Base-by-base conservation (phyloP, 23 tunicate genomes). In the Halocynthia aurantium region DNA sequence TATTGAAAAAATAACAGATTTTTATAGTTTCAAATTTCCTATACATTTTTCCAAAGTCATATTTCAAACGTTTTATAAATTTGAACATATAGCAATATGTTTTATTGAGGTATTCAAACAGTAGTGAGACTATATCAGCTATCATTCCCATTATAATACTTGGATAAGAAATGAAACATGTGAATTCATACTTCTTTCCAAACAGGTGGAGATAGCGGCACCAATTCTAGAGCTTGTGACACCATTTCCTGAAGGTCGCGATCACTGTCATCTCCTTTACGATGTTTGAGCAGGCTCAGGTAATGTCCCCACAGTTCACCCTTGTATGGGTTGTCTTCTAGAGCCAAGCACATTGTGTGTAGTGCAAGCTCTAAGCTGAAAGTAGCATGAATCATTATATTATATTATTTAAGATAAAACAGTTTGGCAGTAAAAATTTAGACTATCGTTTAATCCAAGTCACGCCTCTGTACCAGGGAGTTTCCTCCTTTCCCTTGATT, bases 281-380 rank as follows among this genome's bases (percentile, higher is more conserved):
- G 90, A 8, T 69, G 71, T 52, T 81, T 72, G 17, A 90, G 66
- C 81, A 90, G 12, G 55, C 85, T 82, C 18, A 90, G n/a, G 81
- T 90, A 90, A 40, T 81, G 52, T 18, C 73, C 50, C 97, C 97
- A 90, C 8, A 85, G 64, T 52, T n/a, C 64, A 68, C 83, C 97
- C 10, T 80, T 71, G 13, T 76, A 81, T 22, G 87, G 86, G 66
- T 85, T 77, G 49, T 44, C 56, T 22, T 90, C 97, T 22, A 90
- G 80, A 22, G 90, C 97, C 22, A 90, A 17, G 67, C 97, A 90
- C 65, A 90, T 76, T 6, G 86, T 81, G 76, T 90, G 79, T 9
- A 90, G 84, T 10, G 90, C 97, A 63, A 81, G 69, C 54, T 85
- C 84, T n/a, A 90, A 7, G 22, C 90, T 85, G 74, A n/a, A 73